Evolutionary conservation across 1,140 invertebrate species (phyloP), one percentile per base, ranked within the genome.

Genomic region (Cryptotermes secundus): DNA sequence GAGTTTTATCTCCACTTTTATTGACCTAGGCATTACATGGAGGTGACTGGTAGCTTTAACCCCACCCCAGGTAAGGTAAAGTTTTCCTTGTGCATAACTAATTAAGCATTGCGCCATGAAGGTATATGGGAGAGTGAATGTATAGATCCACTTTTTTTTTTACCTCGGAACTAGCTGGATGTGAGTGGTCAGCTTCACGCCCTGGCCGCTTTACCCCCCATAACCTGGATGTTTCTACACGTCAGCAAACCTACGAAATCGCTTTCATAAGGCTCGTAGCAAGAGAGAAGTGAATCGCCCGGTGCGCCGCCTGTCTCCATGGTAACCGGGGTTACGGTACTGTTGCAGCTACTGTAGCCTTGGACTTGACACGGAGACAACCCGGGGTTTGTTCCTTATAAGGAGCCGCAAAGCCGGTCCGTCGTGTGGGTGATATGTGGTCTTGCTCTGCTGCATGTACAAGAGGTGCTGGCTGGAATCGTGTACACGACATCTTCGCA

Each of bases 401-500:
- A n/a, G 59, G 59, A 31, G n/a, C 59, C 59, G 59, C 26, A 72
- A 72, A 72, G 59, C 26, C 7, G 14, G 59, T 4, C 3, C n/a
- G 59, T 72, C 59, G 59, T 72, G 7, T 14, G 59, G 59, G 59
- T 72, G 59, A 72, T 72, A 72, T 72, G 59, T 72, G 59, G 59
- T 72, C 59, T 72, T 72, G 59, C n/a, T 72, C 59, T 31, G 26
- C 14, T 72, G 59, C 59, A 72, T 72, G 59, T 72, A 72, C 59
- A 31, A 3, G 59, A 72, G 59, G 59, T 72, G 59, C 59, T 72
- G 59, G 59, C 59, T 72, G 59, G 26, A 59, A 22, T 59, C 53
- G 53, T 59, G 26, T 31, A 31, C 1, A n/a, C 59, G 59, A 26
- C 59, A 72, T 72, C 59, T 72, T 59, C 59, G 10, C 45, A 49